Percentiles rank a stretch among this genome's conserved stretches.
phyloP scores from a whole-genome alignment of 2,888 invertebrate genomes.

The Morinoia aosen region DNA sequence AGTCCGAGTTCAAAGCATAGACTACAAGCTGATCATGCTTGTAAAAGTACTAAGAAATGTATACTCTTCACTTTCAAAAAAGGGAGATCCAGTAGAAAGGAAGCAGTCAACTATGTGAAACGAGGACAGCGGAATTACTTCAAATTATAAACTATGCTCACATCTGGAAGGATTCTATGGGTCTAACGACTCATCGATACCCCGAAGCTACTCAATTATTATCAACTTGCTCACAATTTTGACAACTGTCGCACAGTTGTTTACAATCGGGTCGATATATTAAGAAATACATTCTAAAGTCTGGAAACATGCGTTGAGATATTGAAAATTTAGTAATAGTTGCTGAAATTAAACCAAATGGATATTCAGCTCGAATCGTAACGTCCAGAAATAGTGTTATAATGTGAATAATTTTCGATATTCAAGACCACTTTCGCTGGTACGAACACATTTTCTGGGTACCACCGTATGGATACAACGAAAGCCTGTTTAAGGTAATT shows the following conservation, averaged over 20 bases:
- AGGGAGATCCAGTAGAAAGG: neutral
- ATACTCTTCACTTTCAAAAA: neutral
- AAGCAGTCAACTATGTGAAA: neutral
- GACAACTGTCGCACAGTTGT: neutral
- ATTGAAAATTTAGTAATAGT: neutral
- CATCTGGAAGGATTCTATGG: neutral
- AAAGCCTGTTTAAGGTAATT: neutral
- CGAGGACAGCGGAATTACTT: neutral
- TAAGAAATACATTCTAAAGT: neutral
- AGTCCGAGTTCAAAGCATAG: neutral
- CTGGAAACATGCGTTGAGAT: neutral
- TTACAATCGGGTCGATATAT: neutral
- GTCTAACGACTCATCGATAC: no score
- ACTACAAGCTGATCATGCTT: neutral
- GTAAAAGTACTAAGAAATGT: neutral
- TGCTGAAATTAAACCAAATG: neutral
- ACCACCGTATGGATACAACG: neutral
- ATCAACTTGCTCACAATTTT: neutral
- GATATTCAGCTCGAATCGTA: neutral
- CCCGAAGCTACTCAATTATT: neutral
- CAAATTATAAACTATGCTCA: neutral
- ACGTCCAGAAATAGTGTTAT: neutral
- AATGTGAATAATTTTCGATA: neutral
- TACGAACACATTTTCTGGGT: neutral
- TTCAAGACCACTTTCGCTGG: neutral